Evolutionary conservation across 2,113 vertebrate species (phyloP).

Genomic region (Romanogobio albipinnatus): DNA sequence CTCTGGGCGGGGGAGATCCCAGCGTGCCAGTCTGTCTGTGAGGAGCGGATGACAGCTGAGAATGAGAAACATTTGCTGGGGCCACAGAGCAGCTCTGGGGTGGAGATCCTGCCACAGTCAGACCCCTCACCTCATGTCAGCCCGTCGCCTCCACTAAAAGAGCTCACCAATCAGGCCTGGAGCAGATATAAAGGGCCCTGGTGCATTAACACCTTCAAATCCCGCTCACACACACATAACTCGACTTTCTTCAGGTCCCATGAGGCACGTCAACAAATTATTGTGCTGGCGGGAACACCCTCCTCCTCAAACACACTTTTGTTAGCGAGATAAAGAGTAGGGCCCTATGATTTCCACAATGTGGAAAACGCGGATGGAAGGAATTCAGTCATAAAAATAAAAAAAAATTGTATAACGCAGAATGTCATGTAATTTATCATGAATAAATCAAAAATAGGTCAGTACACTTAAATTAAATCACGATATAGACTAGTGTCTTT

Average conservation of each 20-base stretch:
- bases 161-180: conserved; percentile 17
- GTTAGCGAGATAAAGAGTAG: not conserved
- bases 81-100: conserved; percentile 38
- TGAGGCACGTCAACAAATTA: not conserved
- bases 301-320: not conserved
- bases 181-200: not conserved
- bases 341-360: no score
- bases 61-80: conserved; percentile 20
- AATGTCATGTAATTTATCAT: no score
- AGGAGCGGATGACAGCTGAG: conserved; percentile 35
- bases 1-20: not conserved
- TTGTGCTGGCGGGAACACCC: conserved; percentile 17
- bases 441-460: no score
- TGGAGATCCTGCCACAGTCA: conserved; percentile 35
- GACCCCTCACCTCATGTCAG: conserved; percentile 9
- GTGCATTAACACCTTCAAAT: conserved; percentile 15
- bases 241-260: not conserved
- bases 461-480: no score
- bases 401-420: no score
- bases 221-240: not conserved
- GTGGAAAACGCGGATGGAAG: no score
- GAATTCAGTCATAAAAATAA: no score
- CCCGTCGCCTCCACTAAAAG: conserved; percentile 8
- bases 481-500: no score
- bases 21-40: conserved; percentile 21